A percentile compares a stretch with the other conserved stretches of the same genome.
phyloP scores from a whole-genome alignment of 2,113 vertebrate genomes.

The Excalfactoria chinensis region DNA sequence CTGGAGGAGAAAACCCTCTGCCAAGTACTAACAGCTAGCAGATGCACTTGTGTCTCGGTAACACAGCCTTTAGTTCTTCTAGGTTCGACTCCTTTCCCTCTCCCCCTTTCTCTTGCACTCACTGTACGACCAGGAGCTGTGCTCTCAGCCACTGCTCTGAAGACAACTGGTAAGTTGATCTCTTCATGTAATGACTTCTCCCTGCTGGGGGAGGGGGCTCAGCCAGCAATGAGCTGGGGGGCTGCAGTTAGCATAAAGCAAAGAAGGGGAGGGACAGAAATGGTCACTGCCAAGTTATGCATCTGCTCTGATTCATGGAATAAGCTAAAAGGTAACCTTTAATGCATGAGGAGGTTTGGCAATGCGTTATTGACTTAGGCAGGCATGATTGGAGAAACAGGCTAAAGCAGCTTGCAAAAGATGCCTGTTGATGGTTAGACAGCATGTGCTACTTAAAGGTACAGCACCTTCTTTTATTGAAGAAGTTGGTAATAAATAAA shows the following conservation, averaged over 20 bases:
- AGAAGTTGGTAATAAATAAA: neutral
- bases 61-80: slow-evolving; percentile 62
- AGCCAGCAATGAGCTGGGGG: slow-evolving; percentile 77
- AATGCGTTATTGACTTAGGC: slow-evolving; percentile 67
- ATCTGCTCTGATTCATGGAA: slow-evolving; percentile 82
- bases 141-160: slow-evolving; percentile 80
- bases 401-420: slow-evolving; percentile 32
- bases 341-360: slow-evolving; percentile 52
- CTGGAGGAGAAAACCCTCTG: slow-evolving; percentile 76
- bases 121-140: slow-evolving; percentile 70
- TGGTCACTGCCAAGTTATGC: slow-evolving; percentile 78
- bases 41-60: slow-evolving; percentile 78
- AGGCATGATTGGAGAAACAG: slow-evolving; percentile 68
- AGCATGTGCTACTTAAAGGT: slow-evolving; percentile 48
- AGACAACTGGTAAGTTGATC: slow-evolving; percentile 91
- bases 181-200: slow-evolving; percentile 84
- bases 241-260: slow-evolving; percentile 74
- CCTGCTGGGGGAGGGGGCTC: slow-evolving; percentile 81
- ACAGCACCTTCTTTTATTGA: slow-evolving; percentile 21
- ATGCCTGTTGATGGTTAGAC: slow-evolving; percentile 49
- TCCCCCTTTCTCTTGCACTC: slow-evolving; percentile 45
- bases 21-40: slow-evolving; percentile 82
- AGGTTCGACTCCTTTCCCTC: slow-evolving; percentile 57
- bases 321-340: slow-evolving; percentile 72
- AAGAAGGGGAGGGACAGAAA: slow-evolving; percentile 77